Evolutionary conservation across 2,888 invertebrate genomes (phyloP).

Genomic region (Chrysolina americana): DNA sequence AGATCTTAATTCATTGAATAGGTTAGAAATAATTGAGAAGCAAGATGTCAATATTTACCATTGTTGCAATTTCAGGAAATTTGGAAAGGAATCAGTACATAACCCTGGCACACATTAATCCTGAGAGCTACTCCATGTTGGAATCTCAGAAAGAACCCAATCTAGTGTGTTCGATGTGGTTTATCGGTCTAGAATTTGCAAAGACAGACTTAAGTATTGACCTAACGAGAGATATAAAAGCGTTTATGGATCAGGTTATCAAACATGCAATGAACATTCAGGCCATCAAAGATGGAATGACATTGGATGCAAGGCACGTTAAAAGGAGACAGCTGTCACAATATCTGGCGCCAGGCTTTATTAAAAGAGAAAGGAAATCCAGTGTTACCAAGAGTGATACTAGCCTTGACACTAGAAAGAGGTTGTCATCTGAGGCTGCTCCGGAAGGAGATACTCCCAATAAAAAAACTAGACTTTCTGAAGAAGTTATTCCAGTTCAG

Average conservation of each 20-base stretch:
- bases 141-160: conserved; percentile 69
- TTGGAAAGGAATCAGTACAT: conserved; percentile 94
- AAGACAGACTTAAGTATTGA: conserved; percentile 91
- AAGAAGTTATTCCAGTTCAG: conserved; percentile 60
- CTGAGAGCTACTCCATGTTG: conserved; percentile 83
- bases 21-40: too few relatives aligned
- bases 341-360: conserved; percentile 80
- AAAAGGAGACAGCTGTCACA: conserved; percentile 83
- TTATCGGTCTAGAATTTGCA: conserved; percentile 95
- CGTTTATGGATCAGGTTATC: conserved; percentile 90
- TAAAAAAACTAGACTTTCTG: conserved; percentile 63
- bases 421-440: conserved; percentile 55
- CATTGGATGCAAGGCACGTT: conserved; percentile 89
- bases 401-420: conserved; percentile 57
- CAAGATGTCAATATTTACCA: too few relatives aligned
- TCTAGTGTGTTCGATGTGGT: conserved; percentile 92
- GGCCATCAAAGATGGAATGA: conserved; percentile 82
- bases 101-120: conserved; percentile 94
- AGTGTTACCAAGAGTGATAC: conserved; percentile 63
- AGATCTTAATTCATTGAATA: too few relatives aligned
- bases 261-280: conserved; percentile 81
- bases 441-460: conserved; percentile 50
- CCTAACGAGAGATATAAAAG: conserved; percentile 92
- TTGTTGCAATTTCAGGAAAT: conserved; percentile 78
- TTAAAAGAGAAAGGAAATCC: conserved; percentile 81